Evolutionary conservation across 2,888 invertebrate genomes (phyloP), one percentile per base, ranked within the genome.

Genomic region (Abrostola tripartita): DNA sequence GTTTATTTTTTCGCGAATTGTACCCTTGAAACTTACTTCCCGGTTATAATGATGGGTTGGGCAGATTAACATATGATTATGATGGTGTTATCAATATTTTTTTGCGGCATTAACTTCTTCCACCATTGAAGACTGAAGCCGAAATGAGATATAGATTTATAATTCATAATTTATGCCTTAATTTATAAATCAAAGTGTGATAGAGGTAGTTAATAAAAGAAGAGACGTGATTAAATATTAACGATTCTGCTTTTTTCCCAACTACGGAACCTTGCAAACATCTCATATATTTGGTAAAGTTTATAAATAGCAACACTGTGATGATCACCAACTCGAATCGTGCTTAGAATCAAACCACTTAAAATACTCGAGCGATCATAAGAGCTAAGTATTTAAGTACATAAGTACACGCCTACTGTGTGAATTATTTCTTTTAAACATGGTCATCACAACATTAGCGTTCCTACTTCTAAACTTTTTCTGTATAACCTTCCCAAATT

Each of bases 11-110:
- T 74, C n/a, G 71, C 74, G 44, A 57, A 53, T 58, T 35, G 41
- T 37, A 70, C 61, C 82, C 82, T 82, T 82, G 77, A 53, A 66
- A 61, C 11, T 5, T 41, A 67, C 62, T 78, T 79, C 78, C 81
- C 70, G 54, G 59, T 73, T 65, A 52, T 64, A 70, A 67, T 66
- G 24, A 71, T 75, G 79, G 76, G 75, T 72, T 61, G 52, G 61
- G 59, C 70, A 52, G 47, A 57, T 51, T 70, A 67, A 81, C 60
- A 49, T 61, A 36, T 68, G 57, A 61, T 72, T 65, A 38, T 60
- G 54, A 61, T 60, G 37, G 55, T 61, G 47, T 65, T 75, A 77
- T 71, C 67, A n/a, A 50, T 55, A 54, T 50, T 58, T 1, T 53
- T 57, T 64, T 54, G 55, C 53, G 50, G 44, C 50, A 68, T 36